A percentile compares a stretch with the other conserved stretches of the same genome.
Evolutionary conservation across 2,113 vertebrate species (phyloP).

Genomic region (Rhynchomys soricoides): DNA sequence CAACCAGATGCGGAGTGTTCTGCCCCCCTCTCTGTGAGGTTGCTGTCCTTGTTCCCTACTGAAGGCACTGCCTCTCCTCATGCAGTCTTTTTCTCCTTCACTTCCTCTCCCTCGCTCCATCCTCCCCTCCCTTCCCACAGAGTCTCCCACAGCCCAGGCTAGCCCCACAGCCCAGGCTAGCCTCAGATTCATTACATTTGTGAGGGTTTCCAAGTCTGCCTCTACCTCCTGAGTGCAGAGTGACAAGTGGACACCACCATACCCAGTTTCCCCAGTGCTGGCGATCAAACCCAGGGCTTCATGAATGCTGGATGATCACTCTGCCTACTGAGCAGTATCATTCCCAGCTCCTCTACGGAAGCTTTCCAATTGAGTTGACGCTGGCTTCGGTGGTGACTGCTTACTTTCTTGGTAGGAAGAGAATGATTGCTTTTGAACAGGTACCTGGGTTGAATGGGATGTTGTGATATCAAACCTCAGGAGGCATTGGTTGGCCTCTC

Average conservation of each 20-base stretch:
- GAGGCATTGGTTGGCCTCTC: not conserved
- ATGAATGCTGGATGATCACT: fast-evolving
- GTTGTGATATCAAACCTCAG: not conserved
- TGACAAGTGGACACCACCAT: too few species aligned
- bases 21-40: not conserved
- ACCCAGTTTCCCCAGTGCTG: too few species aligned
- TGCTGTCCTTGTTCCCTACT: fast-evolving
- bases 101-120: not conserved
- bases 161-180: not conserved
- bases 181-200: not conserved
- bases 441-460: too few species aligned
- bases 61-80: fast-evolving
- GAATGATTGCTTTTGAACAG: too few species aligned
- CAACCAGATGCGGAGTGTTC: fast-evolving
- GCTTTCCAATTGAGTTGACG: not conserved
- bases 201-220: not conserved
- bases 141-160: not conserved
- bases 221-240: not conserved
- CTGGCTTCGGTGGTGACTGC: too few species aligned
- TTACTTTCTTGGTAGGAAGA: not conserved
- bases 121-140: not conserved
- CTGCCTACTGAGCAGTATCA: not conserved
- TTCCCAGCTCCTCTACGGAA: not conserved
- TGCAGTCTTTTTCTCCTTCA: not conserved
- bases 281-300: not conserved